Percentiles rank a stretch among this genome's conserved stretches.
Evolutionary conservation across 2,113 vertebrate genomes (phyloP).

Genomic region (Crotalus viridis): DNA sequence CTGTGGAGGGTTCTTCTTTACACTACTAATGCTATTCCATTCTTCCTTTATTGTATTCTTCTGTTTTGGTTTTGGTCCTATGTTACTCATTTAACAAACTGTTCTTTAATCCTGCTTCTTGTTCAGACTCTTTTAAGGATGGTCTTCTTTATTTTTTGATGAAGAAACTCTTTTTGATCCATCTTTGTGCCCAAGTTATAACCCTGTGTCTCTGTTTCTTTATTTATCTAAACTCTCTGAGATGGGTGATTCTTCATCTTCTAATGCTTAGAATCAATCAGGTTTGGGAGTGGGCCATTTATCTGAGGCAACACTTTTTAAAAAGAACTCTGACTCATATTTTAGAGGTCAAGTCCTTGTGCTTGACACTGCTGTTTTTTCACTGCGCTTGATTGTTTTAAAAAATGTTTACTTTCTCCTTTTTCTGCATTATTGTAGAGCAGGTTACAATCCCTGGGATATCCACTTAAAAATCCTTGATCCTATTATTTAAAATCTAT

Average conservation of each 20-base stretch:
- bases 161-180: not conserved
- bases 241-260: not conserved
- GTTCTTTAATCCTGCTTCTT: not conserved
- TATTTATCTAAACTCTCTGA: not conserved
- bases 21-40: not conserved
- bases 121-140: not conserved
- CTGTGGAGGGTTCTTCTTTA: not conserved
- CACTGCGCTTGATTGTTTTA: not conserved
- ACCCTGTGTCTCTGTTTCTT: not conserved
- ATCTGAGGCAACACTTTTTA: not conserved
- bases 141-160: not conserved
- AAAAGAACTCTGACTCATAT: not conserved
- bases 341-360: not conserved
- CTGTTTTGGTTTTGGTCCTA: not conserved
- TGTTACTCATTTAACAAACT: not conserved
- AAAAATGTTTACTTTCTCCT: not conserved
- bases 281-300: not conserved
- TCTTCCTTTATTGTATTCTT: not conserved
- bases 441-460: not conserved
- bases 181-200: not conserved
- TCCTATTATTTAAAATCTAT: not conserved
- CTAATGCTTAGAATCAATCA: not conserved
- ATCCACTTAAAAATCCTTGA: not conserved
- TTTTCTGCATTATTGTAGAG: not conserved
- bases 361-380: not conserved